Conservation (phyloP, 1,140 invertebrate species). For the Dendroctonus valens region DNA sequence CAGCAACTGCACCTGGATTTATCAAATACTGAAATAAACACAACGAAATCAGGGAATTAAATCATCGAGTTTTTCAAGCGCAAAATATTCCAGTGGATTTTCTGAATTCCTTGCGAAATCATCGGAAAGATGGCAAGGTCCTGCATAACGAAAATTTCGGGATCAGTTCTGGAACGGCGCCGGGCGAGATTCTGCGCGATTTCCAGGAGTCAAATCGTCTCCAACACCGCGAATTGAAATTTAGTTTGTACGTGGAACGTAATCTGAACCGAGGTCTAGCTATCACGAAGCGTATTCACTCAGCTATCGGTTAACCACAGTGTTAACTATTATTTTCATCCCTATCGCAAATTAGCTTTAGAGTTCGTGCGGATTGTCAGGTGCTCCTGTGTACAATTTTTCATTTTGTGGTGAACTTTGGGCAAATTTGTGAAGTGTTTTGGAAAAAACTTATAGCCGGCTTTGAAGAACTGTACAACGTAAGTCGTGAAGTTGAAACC, state of each 20-base stretch:
- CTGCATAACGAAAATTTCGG: conserved; percentile 23
- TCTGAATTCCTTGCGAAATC: conserved; percentile 10
- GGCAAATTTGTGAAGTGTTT: no score
- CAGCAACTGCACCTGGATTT: no score
- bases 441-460: no score
- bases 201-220: conserved; percentile 19
- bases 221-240: conserved; percentile 30
- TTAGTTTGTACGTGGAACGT: conserved; percentile 15
- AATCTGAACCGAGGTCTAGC: not conserved
- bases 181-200: conserved; percentile 25
- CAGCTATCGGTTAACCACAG: not conserved
- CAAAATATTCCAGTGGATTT: conserved; percentile 10
- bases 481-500: no score
- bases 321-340: no score
- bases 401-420: no score
- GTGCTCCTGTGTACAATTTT: no score
- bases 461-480: no score
- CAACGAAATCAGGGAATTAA: not conserved
- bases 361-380: no score
- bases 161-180: conserved; percentile 19
- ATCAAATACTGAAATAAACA: no score
- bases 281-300: not conserved
- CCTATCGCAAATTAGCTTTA: no score
- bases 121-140: conserved; percentile 12
- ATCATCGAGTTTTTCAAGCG: not conserved